Conservation (phyloP, 2,113 vertebrate genomes). For the Thinocorus orbignyianus region DNA sequence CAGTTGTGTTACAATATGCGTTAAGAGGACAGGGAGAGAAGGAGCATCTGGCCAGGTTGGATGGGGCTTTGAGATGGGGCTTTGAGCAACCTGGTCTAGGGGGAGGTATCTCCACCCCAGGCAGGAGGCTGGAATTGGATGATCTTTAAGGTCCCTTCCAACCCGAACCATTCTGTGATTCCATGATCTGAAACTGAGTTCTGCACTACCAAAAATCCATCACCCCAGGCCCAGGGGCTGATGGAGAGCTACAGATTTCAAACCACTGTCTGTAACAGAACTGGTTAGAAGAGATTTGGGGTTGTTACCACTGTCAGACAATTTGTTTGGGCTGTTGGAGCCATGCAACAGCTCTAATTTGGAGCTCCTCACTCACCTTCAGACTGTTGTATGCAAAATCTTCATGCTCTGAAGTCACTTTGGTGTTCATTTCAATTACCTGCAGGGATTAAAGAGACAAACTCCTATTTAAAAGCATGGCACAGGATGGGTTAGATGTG, state of each 20-base stretch:
- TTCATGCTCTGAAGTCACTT: conserved; percentile 72
- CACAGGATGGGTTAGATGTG: background rate
- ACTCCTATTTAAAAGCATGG: background rate
- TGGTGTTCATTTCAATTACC: conserved; percentile 73
- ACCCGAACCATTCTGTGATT: no score
- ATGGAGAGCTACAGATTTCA: background rate
- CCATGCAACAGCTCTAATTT: background rate
- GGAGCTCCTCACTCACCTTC: conserved; percentile 82
- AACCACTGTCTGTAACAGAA: background rate
- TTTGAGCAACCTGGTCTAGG: no score
- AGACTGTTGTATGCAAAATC: conserved; percentile 91
- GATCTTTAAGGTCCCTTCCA: no score
- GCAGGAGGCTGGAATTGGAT: no score
- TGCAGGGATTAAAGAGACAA: conserved; percentile 29
- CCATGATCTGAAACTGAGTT: background rate
- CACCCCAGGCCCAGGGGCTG: background rate
- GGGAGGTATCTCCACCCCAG: no score
- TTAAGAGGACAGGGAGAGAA: background rate
- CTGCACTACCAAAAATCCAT: background rate
- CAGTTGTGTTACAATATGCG: background rate
- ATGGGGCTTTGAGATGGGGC: no score
- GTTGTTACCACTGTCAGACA: rapidly evolving
- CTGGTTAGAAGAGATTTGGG: background rate
- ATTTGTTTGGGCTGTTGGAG: background rate
- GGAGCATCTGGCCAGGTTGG: background rate